A percentile compares a stretch with the other conserved stretches of the same genome.
phyloP scores from a whole-genome alignment of 2,888 invertebrate species.

The Amphipyra berbera region DNA sequence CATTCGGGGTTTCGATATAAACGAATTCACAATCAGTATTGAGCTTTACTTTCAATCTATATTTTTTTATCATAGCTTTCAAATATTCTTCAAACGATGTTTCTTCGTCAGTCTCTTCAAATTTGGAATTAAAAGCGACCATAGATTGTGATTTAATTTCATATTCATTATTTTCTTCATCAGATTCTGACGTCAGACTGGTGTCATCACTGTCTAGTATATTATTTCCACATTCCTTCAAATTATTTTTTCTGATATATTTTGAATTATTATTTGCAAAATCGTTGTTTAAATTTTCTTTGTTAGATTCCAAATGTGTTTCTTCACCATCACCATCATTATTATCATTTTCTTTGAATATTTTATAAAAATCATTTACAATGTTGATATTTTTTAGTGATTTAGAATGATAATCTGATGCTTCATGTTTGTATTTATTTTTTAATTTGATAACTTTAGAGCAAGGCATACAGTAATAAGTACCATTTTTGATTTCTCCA shows the following conservation, averaged over 20 bases:
- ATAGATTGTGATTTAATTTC: background rate
- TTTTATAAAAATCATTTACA: conserved; percentile 25
- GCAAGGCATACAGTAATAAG: conserved; percentile 35
- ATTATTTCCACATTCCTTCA: background rate
- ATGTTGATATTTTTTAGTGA: conserved; percentile 1
- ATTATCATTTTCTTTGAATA: background rate
- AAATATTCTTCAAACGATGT: conserved; percentile 13
- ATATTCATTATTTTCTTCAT: background rate
- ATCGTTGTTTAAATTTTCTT: background rate
- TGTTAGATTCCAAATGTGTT: too few species aligned
- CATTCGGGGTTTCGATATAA: conserved; percentile 2
- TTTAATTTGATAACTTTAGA: conserved; percentile 25
- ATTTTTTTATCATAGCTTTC: conserved; percentile 14
- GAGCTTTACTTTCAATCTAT: background rate
- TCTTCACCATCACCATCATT: too few species aligned
- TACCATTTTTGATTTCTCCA: background rate
- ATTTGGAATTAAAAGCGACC: background rate
- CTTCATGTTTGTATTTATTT: conserved; percentile 29
- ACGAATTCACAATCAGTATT: conserved; percentile 10
- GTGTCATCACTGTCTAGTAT: background rate
- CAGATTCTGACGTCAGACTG: background rate
- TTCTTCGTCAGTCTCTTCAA: background rate
- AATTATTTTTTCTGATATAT: background rate
- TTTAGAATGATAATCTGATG: conserved; percentile 19
- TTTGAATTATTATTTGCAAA: background rate